Conservation (phyloP, 2,888 invertebrate species). For the Archips xylosteana region DNA sequence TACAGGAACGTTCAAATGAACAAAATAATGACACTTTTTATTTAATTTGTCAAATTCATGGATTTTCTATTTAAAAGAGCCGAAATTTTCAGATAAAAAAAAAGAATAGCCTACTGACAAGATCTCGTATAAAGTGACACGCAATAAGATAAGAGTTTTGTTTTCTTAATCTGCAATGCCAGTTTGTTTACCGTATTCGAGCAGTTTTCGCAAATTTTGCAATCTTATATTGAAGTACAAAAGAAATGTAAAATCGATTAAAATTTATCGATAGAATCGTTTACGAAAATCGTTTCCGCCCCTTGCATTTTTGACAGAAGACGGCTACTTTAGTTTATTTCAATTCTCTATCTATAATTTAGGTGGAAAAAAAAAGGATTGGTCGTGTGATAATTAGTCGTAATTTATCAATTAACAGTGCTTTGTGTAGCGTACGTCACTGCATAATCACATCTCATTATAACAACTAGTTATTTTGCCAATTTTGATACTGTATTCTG, state of each 20-base stretch:
- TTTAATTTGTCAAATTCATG: no score
- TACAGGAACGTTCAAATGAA: no score
- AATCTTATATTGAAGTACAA: not conserved
- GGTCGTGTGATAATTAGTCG: constrained; percentile 27
- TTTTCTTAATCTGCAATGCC: no score
- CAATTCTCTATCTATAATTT: not conserved
- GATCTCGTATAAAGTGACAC: no score
- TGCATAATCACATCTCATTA: constrained; percentile 37
- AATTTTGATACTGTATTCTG: constrained; percentile 7
- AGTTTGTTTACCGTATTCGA: no score
- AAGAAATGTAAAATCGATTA: not conserved
- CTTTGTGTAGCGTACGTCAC: constrained; percentile 38
- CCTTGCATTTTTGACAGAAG: constrained; percentile 1
- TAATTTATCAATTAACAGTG: constrained; percentile 38
- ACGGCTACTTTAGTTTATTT: constrained; percentile 6
- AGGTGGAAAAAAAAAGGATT: constrained; percentile 32
- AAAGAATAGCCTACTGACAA: no score
- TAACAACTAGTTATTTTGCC: constrained; percentile 28
- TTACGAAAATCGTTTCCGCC: not conserved
- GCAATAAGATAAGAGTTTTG: no score
- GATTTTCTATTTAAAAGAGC: no score
- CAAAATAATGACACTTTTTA: no score
- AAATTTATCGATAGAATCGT: not conserved
- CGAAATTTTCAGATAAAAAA: no score
- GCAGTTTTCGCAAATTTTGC: no score